Evolutionary conservation across 2,888 invertebrate genomes (phyloP), one percentile per base, ranked within the genome.

Genomic region (Micoletzkya japonica): DNA sequence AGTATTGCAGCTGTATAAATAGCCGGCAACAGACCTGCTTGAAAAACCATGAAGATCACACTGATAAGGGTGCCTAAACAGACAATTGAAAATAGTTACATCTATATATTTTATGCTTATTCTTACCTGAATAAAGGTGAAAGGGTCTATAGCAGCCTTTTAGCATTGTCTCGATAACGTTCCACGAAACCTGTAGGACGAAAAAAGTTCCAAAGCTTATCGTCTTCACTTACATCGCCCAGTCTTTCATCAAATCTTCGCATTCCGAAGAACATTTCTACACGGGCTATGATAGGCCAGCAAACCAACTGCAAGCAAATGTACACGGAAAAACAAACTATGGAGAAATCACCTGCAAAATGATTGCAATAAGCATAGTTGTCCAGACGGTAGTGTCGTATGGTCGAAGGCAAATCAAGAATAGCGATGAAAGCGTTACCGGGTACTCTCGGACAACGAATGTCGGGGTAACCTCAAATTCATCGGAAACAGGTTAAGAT

Each of bases 361-460:
- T 50, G 17, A 63, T 34, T n/a, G 28, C 63, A 14, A 63, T 30
- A 14, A 63, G 63, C 10, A 63, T 63, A 26, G 37, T 28, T 4
- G 50, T 63, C 63, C 63, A 63, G 1, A 63, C 63, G 30, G 49
- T 32, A 34, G 36, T 50, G 14, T 49, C 10, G 50, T 63, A 63
- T 49, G 63, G 63, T 44, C 39, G 36, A 34, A 63, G 63, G 39
- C 50, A 63, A 34, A 32, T 63, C 26, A 63, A 50, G 34, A 63
- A 50, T n/a, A 63, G 63, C 30, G 63, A 63, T 10, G 63, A 44
- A 28, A 63, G 63, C 14, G 63, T 50, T n/a, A 63, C 28, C 7
- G 63, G 63, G 39, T 50, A 50, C 24, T 63, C 49, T 26, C 63
- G 63, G 14, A 63, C 63, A 32, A 63, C 50, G 63, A 63, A 63